Conservation (phyloP, 2,113 vertebrate species). For the Prionailurus viverrinus region DNA sequence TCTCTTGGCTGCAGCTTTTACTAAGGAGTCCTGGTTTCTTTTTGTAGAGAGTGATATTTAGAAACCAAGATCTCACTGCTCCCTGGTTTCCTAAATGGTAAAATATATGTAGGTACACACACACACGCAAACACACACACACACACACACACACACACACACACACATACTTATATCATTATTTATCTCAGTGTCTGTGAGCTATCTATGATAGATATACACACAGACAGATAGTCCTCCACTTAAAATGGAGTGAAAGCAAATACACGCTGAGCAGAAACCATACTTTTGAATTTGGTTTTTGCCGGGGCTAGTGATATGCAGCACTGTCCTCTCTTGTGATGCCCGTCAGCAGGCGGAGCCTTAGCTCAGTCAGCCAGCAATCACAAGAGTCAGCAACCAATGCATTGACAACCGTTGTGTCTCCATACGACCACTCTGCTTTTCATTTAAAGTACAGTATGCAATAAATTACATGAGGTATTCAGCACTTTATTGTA, state of each 20-base stretch:
- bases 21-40: not conserved
- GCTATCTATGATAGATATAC: not conserved
- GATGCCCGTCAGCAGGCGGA: not conserved
- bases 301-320: not conserved
- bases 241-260: not conserved
- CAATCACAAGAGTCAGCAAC: not conserved
- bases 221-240: not conserved
- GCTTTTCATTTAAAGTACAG: not conserved
- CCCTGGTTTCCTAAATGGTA: not conserved
- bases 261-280: not conserved
- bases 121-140: fast-evolving
- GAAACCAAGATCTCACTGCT: not conserved
- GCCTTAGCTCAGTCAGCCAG: not conserved
- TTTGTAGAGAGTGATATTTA: not conserved
- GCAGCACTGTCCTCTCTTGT: not conserved
- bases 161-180: not conserved
- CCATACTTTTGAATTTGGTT: not conserved
- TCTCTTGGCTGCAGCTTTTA: not conserved
- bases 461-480: not conserved
- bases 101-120: not conserved
- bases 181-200: not conserved
- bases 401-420: not conserved
- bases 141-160: not conserved
- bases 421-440: not conserved
- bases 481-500: not conserved